Base-by-base conservation (phyloP, 2,797 vertebrate species). In the Pseudochromis fuscus region DNA sequence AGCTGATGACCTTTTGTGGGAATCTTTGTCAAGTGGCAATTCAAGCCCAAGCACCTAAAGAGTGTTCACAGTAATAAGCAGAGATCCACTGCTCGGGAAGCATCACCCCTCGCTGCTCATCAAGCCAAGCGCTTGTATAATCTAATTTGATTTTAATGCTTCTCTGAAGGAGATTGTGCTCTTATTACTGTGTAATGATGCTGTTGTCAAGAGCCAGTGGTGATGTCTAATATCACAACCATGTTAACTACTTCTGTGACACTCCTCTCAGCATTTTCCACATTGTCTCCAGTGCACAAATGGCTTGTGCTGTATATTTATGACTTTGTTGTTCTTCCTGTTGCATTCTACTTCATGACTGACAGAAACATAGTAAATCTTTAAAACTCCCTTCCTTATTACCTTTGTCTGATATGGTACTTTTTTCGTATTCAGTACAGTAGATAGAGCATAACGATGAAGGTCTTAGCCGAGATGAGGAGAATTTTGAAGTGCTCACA, bases 121-220 rank as follows among this genome's bases (percentile, higher is more conserved):
- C 87, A 91, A 92, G 87, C 87, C 91, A 70, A 80, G 87, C 79
- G 87, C 89, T 89, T 89, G 88, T 91, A 88, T 89, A 86, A 93
- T 92, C 90, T 94, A 94, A 95, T 95, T 93, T 88, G 93, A 94
- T 95, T 95, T 94, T 95, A 95, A 95, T 95, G 93, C 84, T 81
- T 89, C 91, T 94, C 91, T 85, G 88, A 93, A 90, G 89, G 88
- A 89, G 89, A 92, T 91, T 88, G 87, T 88, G 88, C 89, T 92
- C 90, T 91, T 92, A 92, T 93, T 91, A 91, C 91, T 88, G 90
- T 93, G 92, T 94, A 94, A 95, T 94, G 94, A 94, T 93, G 90
- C 93, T 85, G 90, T 93, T 94, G 93, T 91, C 91, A 94, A 90
- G 91, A 93, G 88, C 89, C 89, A 88, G 80, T 77, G 85, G 91